These are phyloP conservation scores for Anguilla megastoma DNA, from an alignment of 2,797 vertebrate genomes.

Conservation along the genomic window DNA sequence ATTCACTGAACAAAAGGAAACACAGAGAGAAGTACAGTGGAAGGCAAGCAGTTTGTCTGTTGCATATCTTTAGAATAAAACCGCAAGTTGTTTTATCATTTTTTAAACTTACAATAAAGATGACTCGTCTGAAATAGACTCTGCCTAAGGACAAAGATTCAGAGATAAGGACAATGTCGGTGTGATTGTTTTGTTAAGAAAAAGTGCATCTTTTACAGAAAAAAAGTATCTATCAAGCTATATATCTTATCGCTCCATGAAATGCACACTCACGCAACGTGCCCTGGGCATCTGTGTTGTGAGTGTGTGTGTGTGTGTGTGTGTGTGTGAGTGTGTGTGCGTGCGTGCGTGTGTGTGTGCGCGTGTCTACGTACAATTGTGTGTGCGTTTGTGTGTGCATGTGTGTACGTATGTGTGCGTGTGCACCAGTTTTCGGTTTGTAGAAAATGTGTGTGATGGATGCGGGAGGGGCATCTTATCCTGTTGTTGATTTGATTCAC, in stretches of 20 bases:
- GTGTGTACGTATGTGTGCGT: slow-evolving; percentile 30
- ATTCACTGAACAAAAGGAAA: slow-evolving; percentile 56
- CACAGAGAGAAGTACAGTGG: slow-evolving; percentile 59
- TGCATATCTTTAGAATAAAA: slow-evolving; percentile 61
- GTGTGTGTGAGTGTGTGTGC: slow-evolving; percentile 22
- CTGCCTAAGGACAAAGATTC: slow-evolving; percentile 61
- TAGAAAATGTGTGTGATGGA: slow-evolving; percentile 35
- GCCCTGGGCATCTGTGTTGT: slow-evolving; percentile 63
- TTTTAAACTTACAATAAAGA: slow-evolving; percentile 59
- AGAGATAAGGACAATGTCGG: slow-evolving; percentile 74
- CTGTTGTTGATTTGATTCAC: slow-evolving; percentile 70
- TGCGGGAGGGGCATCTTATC: slow-evolving; percentile 58
- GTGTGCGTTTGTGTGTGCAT: not conserved
- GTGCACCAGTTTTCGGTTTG: slow-evolving; percentile 48
- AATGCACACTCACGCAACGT: slow-evolving; percentile 68
- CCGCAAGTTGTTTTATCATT: slow-evolving; percentile 56
- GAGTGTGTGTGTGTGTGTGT: slow-evolving; percentile 29
- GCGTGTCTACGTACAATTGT: not conserved
- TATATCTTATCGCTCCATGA: slow-evolving; percentile 69
- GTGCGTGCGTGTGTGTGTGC: not conserved
- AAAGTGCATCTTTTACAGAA: slow-evolving; percentile 78
- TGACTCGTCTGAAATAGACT: slow-evolving; percentile 69
- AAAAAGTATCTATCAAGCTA: slow-evolving; percentile 72
- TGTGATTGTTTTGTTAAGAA: slow-evolving; percentile 79
- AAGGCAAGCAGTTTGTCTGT: slow-evolving; percentile 59